Percentiles rank a stretch among this genome's conserved stretches.
These are phyloP conservation scores for Microcebus tavaratra DNA, from an alignment of 2,113 vertebrate species.

Conservation along the genomic window DNA sequence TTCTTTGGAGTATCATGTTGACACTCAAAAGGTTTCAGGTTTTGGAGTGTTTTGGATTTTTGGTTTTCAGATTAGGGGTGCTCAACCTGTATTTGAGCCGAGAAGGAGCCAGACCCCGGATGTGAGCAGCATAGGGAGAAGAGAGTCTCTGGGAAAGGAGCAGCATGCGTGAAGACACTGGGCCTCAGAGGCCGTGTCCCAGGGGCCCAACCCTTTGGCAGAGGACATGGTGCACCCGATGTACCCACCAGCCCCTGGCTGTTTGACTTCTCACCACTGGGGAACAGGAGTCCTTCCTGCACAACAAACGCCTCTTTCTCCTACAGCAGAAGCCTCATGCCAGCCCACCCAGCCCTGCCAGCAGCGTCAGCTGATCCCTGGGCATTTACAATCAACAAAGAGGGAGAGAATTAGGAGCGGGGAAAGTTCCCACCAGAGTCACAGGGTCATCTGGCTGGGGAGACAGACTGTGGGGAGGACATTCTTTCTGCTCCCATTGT, in stretches of 20 bases:
- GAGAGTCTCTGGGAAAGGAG: not conserved
- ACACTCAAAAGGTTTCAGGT: not conserved
- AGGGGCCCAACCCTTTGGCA: not conserved
- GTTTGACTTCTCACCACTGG: constrained; percentile 40
- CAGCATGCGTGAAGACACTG: not conserved
- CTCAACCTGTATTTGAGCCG: not conserved
- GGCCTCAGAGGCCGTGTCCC: not conserved
- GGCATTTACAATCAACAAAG: constrained; percentile 75
- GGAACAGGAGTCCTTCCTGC: constrained; percentile 44
- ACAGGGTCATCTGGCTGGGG: not conserved
- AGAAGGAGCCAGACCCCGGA: not conserved
- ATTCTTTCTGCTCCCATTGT: not conserved
- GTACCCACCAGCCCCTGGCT: not conserved
- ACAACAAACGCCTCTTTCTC: constrained; percentile 77
- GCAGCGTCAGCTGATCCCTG: constrained; percentile 69
- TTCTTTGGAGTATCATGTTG: not conserved
- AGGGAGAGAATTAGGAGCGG: constrained; percentile 45
- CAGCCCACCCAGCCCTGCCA: constrained; percentile 74
- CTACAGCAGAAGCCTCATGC: constrained; percentile 59
- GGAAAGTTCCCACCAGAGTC: constrained; percentile 50
- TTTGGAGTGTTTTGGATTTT: not conserved
- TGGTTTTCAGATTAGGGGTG: not conserved
- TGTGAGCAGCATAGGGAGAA: not conserved
- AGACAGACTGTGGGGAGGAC: not conserved
- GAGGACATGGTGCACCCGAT: not conserved